Base-by-base conservation (phyloP, 2,888 invertebrate genomes). In the Spisula subtruncata region DNA sequence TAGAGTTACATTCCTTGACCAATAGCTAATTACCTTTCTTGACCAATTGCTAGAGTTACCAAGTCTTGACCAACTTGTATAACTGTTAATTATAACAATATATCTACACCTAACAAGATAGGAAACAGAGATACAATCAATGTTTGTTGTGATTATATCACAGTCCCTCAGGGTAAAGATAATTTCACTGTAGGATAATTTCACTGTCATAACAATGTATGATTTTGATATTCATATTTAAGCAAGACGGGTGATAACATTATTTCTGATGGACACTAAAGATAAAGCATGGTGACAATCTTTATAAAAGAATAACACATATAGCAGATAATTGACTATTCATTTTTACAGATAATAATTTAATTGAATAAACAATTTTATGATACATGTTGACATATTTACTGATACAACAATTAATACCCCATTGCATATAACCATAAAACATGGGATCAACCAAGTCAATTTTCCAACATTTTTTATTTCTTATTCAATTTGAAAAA, bases 161-260 rank as follows among this genome's bases (percentile, higher is more conserved):
- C 25, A 66, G 60, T 0, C n/a, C 25, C 60, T 66, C 5, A 25
- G 25, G 60, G 60, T 66, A 66, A n/a, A 66, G 25, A 66, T 66
- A 41, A 66, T 66, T 66, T 66, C 25, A 66, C 60, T 66, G 20
- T 66, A n/a, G 25, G 25, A 66, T 66, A 41, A 66, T 66, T 66
- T 66, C 25, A 66, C 60, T 66, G 20, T 66, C 60, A 66, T 2
- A 25, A 66, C 60, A 66, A 66, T 66, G 25, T 66, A 20, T 66
- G n/a, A 66, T 10, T 66, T 66, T 25, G 25, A 66, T 25, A 66
- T 25, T 25, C 60, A 66, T 12, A 66, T 4, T 66, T n/a, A 25
- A 66, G 16, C 60, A 20, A 66, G 6, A 25, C 1, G 60, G 25
- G 41, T 8, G 41, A 41, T 41, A 5, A 41, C 41, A 41, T n/a